Base-by-base conservation (phyloP, 2,888 invertebrate species). In the Drosophila vallismaia region DNA sequence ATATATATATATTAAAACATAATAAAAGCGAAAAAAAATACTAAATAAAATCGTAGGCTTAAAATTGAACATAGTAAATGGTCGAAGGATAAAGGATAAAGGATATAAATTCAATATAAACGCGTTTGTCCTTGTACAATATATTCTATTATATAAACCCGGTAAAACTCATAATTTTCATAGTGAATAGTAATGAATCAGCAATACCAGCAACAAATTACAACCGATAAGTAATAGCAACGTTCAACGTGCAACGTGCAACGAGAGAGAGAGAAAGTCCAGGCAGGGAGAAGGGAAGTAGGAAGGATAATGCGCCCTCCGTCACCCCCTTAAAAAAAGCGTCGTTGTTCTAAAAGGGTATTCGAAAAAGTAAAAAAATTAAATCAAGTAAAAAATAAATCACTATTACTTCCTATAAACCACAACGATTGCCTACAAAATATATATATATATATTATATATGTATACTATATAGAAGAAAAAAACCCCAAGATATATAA, bases 341-440 rank as follows among this genome's bases (percentile, higher is more conserved):
- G 29, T 67, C 70, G 66, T 69, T 48, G 70, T 56, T 48, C 40
- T 72, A 54, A 52, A 52, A 71, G 71, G 70, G 64, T 67, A 75
- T 58, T 42, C 33, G 49, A 62, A 74, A 19, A 19, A 19, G 19
- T 19, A 19, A 19, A 19, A 19, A 19, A 19, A 19, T 19, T 19
- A 19, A 19, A 19, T 19, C 19, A 19, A 63, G 64, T 49, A 63
- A 57, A 57, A 66, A 72, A 49, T 71, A 83, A 86, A 83, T 86
- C 88, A 83, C 82, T 86, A 86, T 80, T 86, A 83, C 82, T 83
- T 83, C 89, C 89, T 88, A 89, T 80, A 85, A 77, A 90, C 88
- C 89, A 89, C 89, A 86, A 90, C 89, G 86, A 88, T 84, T 89
- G 88, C 84, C 89, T 87, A 80, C 88, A 87, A 77, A 83, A 77